Percentiles rank a stretch among this genome's conserved stretches.
Conservation (phyloP, 64 coral and sea anemone species). For the Exaiptasia diaphana region DNA sequence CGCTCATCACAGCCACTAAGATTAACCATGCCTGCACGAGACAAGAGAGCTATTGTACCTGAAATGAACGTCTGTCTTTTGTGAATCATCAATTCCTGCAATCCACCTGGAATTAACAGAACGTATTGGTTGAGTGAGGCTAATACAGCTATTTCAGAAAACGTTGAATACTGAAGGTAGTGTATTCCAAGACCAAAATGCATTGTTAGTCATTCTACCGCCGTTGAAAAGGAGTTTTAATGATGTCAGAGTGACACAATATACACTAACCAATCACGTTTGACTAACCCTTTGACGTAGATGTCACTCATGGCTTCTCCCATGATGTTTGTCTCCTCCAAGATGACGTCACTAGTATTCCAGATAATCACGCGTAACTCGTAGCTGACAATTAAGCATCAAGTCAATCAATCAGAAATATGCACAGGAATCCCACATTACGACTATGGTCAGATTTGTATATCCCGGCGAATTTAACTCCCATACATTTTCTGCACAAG, state of each 20-base stretch:
- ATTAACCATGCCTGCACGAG: neutral
- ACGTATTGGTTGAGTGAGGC: too few species aligned
- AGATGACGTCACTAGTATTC: conserved; percentile 95
- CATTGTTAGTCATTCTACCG: too few species aligned
- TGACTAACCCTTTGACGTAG: conserved; percentile 90
- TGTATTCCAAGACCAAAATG: too few species aligned
- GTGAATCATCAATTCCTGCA: conserved; percentile 72
- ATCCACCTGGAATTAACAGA: conserved; percentile 61
- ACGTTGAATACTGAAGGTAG: too few species aligned
- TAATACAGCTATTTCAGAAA: too few species aligned
- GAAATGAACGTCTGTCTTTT: conserved; percentile 87
- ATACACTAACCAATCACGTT: too few species aligned
- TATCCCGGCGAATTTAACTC: too few species aligned
- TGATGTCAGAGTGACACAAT: too few species aligned
- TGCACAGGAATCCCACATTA: neutral
- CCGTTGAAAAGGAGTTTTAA: too few species aligned
- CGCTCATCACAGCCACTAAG: neutral
- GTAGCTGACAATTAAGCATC: conserved; percentile 35
- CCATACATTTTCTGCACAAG: too few species aligned
- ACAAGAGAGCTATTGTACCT: too few species aligned
- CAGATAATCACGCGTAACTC: conserved; percentile 87
- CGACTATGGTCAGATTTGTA: too few species aligned
- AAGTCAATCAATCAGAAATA: neutral
- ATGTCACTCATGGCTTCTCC: conserved; percentile 98
- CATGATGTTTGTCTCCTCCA: conserved; percentile 81